Base-by-base conservation (phyloP, 1,140 invertebrate genomes). In the Helicorthomorpha holstii region DNA sequence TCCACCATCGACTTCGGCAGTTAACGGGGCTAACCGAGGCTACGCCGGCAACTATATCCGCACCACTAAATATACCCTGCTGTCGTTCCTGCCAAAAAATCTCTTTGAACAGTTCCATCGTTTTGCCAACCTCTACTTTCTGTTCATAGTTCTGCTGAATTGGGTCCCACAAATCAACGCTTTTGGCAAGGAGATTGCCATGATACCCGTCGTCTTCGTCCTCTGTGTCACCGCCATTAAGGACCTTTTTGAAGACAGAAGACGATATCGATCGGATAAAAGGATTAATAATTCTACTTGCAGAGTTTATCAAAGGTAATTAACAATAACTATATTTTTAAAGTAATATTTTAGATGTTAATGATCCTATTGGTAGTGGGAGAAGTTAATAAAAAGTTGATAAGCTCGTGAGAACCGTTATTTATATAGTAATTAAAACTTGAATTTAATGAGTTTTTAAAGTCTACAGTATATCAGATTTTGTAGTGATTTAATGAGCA, bases 111-210 rank as follows among this genome's bases (percentile, higher is more conserved):
- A 98, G 69, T 97, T 97, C 71, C 90, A 93, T 69, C 79, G 91
- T 26, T 88, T 95, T 63, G 94, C 94, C 38, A 98, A 98, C 75
- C 73, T 97, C 55, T 98, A 98, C 71, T 98, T 98, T 71, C 83
- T 98, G 61, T 88, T 93, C 64, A 95, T 98, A 60, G 88, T 96
- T 51, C 71, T 96, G 54, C 73, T 94, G 43, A 95, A 97, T 70
- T 96, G 88, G 86, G 80, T 95, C 60, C 90, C 90, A 3, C 76
- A 80, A 14, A 85, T 93, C 29, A 90, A 88, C 69, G 92, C 92
- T 0, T 96, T 96, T 70, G 91, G 88, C 54, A 95, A 93, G 67
- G 92, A 96, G 72, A 78, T 98, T 53, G 86, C 92, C 0, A 90
- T 96, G 81, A 77, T 96, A 57, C 90, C 90, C 1, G 86, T 94